These are phyloP conservation scores for Allacma fusca DNA, from an alignment of 2,888 invertebrate species.

Conservation along the genomic window DNA sequence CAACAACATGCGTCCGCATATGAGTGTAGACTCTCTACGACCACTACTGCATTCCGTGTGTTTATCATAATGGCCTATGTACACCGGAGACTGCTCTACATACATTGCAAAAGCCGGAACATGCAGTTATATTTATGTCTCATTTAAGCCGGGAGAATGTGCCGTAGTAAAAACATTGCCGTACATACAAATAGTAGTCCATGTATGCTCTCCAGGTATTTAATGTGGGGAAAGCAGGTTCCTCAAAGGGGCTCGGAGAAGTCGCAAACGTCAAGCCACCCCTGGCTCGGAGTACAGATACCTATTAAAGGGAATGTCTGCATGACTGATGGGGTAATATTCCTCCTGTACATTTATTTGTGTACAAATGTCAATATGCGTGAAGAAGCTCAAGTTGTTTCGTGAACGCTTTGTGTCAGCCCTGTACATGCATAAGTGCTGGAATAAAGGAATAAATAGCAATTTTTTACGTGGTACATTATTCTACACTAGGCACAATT, in stretches of 20 bases:
- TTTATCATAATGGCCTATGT: too few species aligned
- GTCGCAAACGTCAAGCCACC: not conserved
- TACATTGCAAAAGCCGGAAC: not conserved
- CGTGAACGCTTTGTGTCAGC: not conserved
- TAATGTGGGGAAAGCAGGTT: not conserved
- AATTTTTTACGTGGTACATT: not conserved
- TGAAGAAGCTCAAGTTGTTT: conserved; percentile 4
- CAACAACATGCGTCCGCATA: not conserved
- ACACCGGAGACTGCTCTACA: too few species aligned
- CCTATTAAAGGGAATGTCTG: conserved; percentile 22
- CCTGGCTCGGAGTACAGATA: not conserved
- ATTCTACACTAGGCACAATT: not conserved
- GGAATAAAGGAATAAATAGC: not conserved
- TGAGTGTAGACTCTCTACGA: too few species aligned
- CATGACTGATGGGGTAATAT: conserved; percentile 29
- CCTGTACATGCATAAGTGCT: not conserved
- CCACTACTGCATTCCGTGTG: too few species aligned
- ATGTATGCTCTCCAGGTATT: too few species aligned
- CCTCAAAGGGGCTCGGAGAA: not conserved
- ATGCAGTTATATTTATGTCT: not conserved
- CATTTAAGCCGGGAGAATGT: not conserved
- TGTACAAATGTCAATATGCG: conserved; percentile 14
- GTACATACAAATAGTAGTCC: too few species aligned
- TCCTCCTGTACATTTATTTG: conserved; percentile 4
- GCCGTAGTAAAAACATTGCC: too few species aligned